These are phyloP conservation scores for Microchrysa polita DNA, from an alignment of 2,888 invertebrate species.

Conservation along the genomic window DNA sequence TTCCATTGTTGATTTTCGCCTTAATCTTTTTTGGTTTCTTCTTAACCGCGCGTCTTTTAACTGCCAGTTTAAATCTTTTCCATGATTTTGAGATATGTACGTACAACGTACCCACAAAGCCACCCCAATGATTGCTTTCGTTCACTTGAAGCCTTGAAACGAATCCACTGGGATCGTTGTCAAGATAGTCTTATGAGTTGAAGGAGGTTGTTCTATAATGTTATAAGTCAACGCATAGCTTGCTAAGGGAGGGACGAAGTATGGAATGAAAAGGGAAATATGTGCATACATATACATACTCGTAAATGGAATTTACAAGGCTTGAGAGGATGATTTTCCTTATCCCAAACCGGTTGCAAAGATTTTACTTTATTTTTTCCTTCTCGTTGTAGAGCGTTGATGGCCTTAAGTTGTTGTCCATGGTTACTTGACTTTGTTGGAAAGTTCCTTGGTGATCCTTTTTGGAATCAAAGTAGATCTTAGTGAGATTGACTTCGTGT, in stretches of 20 bases:
- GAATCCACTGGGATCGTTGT: constrained; percentile 22
- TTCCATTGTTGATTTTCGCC: constrained; percentile 15
- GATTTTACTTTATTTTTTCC: constrained; percentile 37
- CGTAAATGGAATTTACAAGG: neutral
- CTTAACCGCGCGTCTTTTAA: constrained; percentile 18
- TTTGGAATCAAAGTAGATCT: constrained; percentile 17
- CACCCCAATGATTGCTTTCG: constrained; percentile 27
- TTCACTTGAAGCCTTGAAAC: constrained; percentile 11
- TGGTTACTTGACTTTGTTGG: constrained; percentile 12
- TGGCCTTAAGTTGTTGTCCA: constrained; percentile 1
- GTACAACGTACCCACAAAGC: constrained; percentile 20
- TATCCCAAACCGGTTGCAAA: constrained; percentile 41
- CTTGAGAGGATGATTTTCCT: constrained; percentile 42
- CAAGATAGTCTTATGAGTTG: neutral
- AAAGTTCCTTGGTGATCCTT: constrained; percentile 32
- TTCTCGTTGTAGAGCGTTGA: constrained; percentile 1
- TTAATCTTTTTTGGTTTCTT: constrained; percentile 13
- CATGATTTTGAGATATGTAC: neutral
- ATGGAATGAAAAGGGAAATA: neutral
- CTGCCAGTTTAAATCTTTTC: neutral
- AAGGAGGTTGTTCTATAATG: constrained; percentile 16
- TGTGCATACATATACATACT: too few relatives aligned
- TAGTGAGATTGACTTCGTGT: too few relatives aligned
- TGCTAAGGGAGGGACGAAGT: neutral
- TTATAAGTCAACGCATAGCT: neutral